Conservation (phyloP, 2,888 invertebrate species). For the Agrenia bidenticulata region DNA sequence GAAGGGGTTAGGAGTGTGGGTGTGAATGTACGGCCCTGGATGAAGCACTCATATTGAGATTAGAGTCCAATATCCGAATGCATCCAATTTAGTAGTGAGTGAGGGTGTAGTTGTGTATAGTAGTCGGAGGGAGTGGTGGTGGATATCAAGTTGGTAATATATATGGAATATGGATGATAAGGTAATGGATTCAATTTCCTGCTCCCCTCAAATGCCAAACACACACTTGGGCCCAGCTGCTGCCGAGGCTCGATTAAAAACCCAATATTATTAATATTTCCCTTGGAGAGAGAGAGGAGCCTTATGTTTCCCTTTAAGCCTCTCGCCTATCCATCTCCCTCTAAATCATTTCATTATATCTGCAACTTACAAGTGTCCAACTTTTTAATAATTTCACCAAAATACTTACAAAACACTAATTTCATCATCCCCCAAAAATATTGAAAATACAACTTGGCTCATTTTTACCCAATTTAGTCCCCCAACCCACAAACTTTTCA, state of each 20-base stretch:
- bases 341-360: too few species aligned
- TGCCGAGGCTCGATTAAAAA: conserved; percentile 12
- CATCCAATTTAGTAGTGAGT: background rate
- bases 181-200: conserved; percentile 20
- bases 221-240: conserved; percentile 19
- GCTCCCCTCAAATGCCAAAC: conserved; percentile 18
- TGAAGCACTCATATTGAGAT: conserved; percentile 1
- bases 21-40: background rate
- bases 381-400: too few species aligned
- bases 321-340: too few species aligned
- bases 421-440: too few species aligned
- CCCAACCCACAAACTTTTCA: too few species aligned
- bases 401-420: too few species aligned
- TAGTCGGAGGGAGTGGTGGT: background rate
- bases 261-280: conserved; percentile 20
- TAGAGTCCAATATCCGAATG: conserved; percentile 12
- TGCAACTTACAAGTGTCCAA: too few species aligned
- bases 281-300: too few species aligned
- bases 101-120: background rate
- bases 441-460: too few species aligned
- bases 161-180: conserved; percentile 7
- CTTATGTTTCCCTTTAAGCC: too few species aligned
- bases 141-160: background rate
- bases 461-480: too few species aligned
- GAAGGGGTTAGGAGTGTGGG: background rate